Evolutionary conservation across 2,888 invertebrate species (phyloP), one percentile per base, ranked within the genome.

Genomic region (Tetranychus truncatus): DNA sequence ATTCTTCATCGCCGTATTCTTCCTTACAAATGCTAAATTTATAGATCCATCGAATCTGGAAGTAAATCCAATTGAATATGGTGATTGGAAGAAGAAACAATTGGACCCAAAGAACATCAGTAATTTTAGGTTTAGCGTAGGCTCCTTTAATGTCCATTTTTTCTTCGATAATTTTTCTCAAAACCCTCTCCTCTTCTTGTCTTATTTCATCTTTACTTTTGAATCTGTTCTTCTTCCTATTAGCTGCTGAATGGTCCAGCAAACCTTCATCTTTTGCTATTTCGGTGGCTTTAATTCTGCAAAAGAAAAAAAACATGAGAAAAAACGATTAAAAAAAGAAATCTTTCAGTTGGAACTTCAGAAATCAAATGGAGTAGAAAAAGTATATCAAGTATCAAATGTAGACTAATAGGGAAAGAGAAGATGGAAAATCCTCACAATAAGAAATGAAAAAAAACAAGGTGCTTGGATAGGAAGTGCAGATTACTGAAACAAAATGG

Each of bases 111-210:
- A 95, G 84, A 9, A 94, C 87, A 82, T 93, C 90, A 74, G 81
- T 83, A 8, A 91, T 82, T 74, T 87, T 87, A 0, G 93, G 94
- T 81, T 91, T 92, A 0, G 91, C 90, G 83, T 93, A 94, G 1
- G 91, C 92, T 21, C 95, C 95, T 81, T 84, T 88, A 72, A 95
- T 93, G 81, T 94, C 93, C 89, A 95, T 91, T 81, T 93, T 94
- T 79, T 93, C 89, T 83, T 90, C 91, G 76, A 95, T 89, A 3
- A 95, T 88, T 81, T 88, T 86, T 77, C 89, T 86, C 75, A 95
- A 89, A 66, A 92, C 86, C 76, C 85, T 85, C 81, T 95, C 93
- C 78, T 90, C 87, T 82, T 92, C 91, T 79, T 89, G 89, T 82
- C 88, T 90, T 8, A 77, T 83, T 71, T 81, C 78, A n/a, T 82